Conservation (phyloP, 2,113 vertebrate species). For the Pseudolaguvia tuberculata region DNA sequence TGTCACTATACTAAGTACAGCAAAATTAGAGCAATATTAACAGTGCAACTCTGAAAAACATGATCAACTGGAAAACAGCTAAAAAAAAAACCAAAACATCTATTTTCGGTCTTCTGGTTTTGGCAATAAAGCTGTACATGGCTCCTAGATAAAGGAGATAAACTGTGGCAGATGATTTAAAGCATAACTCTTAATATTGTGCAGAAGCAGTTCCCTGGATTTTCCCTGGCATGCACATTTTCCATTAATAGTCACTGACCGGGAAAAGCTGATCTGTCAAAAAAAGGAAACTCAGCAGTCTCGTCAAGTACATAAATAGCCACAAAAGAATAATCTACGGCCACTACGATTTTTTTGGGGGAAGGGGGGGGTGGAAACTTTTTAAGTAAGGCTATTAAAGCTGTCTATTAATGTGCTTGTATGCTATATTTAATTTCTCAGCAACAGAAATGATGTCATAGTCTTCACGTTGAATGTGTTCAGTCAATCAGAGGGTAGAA, state of each 20-base stretch:
- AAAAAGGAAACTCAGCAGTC: conserved; percentile 37
- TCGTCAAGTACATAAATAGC: conserved; percentile 37
- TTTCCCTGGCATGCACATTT: conserved; percentile 10
- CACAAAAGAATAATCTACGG: conserved; percentile 7
- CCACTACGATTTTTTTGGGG: conserved; percentile 9
- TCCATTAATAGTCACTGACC: conserved; percentile 39
- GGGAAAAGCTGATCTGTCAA: conserved; percentile 19
- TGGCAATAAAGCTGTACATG: neutral
- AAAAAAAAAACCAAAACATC: too few relatives aligned
- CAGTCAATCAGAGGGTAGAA: too few relatives aligned
- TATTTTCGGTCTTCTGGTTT: conserved; percentile 1
- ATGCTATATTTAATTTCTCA: conserved; percentile 14
- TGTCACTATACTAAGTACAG: too few relatives aligned
- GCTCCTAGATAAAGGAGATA: conserved; percentile 6
- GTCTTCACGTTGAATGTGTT: neutral
- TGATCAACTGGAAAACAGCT: too few relatives aligned
- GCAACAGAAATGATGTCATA: conserved; percentile 14
- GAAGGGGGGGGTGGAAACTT: conserved; percentile 29
- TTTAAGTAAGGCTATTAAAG: conserved; percentile 2
- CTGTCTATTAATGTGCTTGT: conserved; percentile 6
- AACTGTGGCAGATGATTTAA: neutral
- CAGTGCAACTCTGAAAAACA: too few relatives aligned
- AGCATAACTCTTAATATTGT: conserved; percentile 13
- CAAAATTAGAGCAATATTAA: too few relatives aligned
- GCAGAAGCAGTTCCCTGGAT: conserved; percentile 12